Base-by-base conservation (phyloP, 2,797 vertebrate species). In the Xerus rutilus region DNA sequence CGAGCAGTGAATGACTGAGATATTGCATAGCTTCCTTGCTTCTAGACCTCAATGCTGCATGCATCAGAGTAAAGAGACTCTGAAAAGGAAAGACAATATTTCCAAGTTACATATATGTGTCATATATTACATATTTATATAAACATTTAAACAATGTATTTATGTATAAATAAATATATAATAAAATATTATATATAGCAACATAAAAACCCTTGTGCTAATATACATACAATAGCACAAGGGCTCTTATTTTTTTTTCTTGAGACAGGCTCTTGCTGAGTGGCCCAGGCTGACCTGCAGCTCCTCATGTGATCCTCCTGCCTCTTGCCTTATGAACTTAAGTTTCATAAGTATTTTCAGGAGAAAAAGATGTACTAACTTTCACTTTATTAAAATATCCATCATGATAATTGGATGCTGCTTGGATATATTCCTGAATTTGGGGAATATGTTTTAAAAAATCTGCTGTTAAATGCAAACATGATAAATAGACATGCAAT, bases 31-130 rank as follows among this genome's bases (percentile, higher is more conserved):
- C 30, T 10, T 59, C 81, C n/a, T 52, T 54, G 95, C 81, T 97
- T 97, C 93, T 97, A 96, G 97, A 88, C 96, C 92, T 98, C 94
- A 96, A 95, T 95, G 84, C 91, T 98, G 97, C 15, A 97, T 98
- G 97, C 98, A 97, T 98, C 98, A 98, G 98, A 98, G 97, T 98
- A 96, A 98, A 98, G 67, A 82, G 9, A 9, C n/a, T 73, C 15
- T 65, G 13, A 67, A 67, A 88, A 23, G 23, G 69, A 76, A 65
- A 65, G 8, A 62, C 12, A 28, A 65, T 45, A 62, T 78, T 57
- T 72, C 30, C 62, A 78, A 77, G 43, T 87, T 81, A 85, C 54
- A 84, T 43, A 28, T 69, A 67, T 95, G 74, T 84, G 81, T 73
- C 54, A 21, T 6, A 54, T 20, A 18, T 54, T 21, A 57, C 2